phyloP scores from a whole-genome alignment of 2,888 invertebrate species.

The Panopea generosa region DNA sequence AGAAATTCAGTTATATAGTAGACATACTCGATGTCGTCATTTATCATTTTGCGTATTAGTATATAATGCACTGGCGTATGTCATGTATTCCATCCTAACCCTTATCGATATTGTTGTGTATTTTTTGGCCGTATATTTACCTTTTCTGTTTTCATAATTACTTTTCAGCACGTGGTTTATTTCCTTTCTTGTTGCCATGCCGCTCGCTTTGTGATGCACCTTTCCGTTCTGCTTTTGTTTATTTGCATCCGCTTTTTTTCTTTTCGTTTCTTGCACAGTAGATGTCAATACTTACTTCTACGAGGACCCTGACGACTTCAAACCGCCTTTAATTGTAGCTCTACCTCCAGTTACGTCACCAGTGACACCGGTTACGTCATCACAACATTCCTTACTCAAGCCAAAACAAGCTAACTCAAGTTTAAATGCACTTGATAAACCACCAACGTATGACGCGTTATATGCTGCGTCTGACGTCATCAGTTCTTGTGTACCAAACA shows the following conservation, averaged over 20 bases:
- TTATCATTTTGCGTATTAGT: no score
- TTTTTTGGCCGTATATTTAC: neutral
- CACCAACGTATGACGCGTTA: slow-evolving; percentile 80
- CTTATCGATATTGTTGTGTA: neutral
- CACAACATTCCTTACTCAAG: slow-evolving; percentile 64
- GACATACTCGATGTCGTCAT: no score
- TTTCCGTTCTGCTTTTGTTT: slow-evolving; percentile 39
- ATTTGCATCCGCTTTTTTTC: slow-evolving; percentile 49
- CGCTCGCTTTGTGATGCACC: slow-evolving; percentile 26
- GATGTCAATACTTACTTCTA: slow-evolving; percentile 80
- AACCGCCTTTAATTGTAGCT: slow-evolving; percentile 80
- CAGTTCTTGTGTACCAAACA: slow-evolving; percentile 79
- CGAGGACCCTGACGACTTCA: slow-evolving; percentile 83
- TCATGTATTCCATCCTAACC: neutral
- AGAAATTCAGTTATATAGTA: no score
- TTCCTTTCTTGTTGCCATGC: slow-evolving; percentile 11
- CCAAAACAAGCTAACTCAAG: slow-evolving; percentile 45
- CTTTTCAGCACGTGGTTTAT: neutral
- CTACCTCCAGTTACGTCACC: slow-evolving; percentile 75
- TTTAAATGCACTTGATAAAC: slow-evolving; percentile 73
- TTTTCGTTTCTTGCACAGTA: slow-evolving; percentile 62
- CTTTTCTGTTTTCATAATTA: neutral
- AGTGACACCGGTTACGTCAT: slow-evolving; percentile 62
- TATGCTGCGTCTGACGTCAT: slow-evolving; percentile 80
- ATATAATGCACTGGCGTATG: no score